A percentile compares a stretch with the other conserved stretches of the same genome.
Conservation (phyloP, 2,888 invertebrate genomes). For the Troglohyphantes excavatus region DNA sequence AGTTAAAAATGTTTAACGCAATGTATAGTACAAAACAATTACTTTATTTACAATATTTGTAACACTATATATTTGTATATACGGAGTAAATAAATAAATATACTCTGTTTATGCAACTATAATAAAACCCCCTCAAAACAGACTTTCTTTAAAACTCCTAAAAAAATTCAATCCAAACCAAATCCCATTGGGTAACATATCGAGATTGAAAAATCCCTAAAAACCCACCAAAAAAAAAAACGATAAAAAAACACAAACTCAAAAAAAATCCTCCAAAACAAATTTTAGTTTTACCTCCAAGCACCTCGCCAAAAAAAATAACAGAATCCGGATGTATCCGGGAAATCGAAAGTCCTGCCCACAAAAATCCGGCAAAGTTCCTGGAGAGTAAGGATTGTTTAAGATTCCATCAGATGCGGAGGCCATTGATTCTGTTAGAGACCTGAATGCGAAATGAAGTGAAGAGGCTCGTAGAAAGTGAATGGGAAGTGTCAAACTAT, state of each 20-base stretch:
- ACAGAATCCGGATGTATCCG: not conserved
- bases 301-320: not conserved
- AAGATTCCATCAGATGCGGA: conserved; percentile 12
- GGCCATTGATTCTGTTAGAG: conserved; percentile 56
- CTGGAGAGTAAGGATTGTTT: not conserved
- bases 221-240: not conserved
- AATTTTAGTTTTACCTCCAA: not conserved
- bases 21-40: too few species aligned
- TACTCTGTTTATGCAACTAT: too few species aligned
- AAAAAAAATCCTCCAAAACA: conserved; percentile 10
- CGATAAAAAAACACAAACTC: too few species aligned
- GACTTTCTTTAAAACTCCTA: too few species aligned
- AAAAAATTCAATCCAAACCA: too few species aligned
- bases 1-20: too few species aligned
- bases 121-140: too few species aligned
- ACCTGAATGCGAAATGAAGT: conserved; percentile 42
- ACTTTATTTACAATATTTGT: too few species aligned
- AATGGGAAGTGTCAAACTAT: conserved; percentile 42
- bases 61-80: too few species aligned
- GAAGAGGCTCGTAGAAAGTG: not conserved
- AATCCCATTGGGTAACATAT: too few species aligned
- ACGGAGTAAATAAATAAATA: too few species aligned
- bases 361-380: conserved; percentile 3
- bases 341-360: conserved; percentile 17
- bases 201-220: not conserved